Evolutionary conservation across 2,113 vertebrate genomes (phyloP).

Genomic region (Rhea americana): DNA sequence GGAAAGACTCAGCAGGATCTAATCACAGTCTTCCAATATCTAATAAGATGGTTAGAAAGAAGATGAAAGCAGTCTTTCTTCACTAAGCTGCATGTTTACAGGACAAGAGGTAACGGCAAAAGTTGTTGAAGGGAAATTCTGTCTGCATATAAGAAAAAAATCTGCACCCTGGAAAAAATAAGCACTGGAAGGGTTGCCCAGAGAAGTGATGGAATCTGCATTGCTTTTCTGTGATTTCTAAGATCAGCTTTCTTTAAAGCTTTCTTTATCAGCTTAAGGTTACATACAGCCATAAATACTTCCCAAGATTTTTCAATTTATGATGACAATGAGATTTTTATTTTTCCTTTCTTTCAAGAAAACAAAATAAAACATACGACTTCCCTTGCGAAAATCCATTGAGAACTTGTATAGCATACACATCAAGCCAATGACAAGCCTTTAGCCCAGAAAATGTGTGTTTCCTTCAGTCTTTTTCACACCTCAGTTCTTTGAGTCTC

Average conservation of each 20-base stretch:
- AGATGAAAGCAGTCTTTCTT: not conserved
- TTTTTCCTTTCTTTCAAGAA: not conserved
- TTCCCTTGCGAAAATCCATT: not conserved
- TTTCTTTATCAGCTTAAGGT: not conserved
- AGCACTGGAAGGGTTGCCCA: not conserved
- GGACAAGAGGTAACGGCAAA: not conserved
- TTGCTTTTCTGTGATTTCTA: not conserved
- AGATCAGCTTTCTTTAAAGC: not conserved
- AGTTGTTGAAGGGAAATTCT: not conserved
- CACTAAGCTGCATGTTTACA: not conserved
- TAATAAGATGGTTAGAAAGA: not conserved
- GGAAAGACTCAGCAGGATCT: not conserved
- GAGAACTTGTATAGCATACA: not conserved
- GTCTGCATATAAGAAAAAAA: not conserved
- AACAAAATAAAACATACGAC: not conserved
- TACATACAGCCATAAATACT: not conserved
- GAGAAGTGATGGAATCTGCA: not conserved
- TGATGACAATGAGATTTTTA: not conserved
- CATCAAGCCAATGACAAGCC: not conserved
- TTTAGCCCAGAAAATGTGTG: rapidly evolving
- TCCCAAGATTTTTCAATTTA: not conserved
- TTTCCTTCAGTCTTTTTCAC: not conserved
- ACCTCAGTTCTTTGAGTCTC: not conserved
- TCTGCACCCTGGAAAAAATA: not conserved
- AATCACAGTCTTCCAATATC: not conserved